Evolutionary conservation across 2,797 vertebrate species (phyloP), one percentile per base, ranked within the genome.

Genomic region (Paratrypauchen microcephalus): DNA sequence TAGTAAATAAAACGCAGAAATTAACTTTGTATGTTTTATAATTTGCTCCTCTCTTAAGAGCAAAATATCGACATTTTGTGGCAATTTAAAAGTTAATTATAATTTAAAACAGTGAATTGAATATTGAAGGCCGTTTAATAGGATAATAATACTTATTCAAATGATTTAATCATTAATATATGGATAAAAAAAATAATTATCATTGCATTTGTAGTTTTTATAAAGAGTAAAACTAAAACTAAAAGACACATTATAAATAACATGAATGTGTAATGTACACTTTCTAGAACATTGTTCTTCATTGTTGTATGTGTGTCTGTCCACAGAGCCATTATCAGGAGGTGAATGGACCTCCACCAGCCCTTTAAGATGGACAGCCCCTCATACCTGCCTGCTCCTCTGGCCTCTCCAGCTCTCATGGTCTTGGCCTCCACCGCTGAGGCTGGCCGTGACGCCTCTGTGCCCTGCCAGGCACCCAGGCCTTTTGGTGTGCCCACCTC

Each of bases 321-420:
- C 71, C 56, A 74, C 69, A 82, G 91, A 65, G 71, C 66, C 73
- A 69, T 68, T 54, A 79, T 88, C 87, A 83, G 89, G 84, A 83
- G 87, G 92, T 93, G 81, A 82, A 99, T 99, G 97, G 97, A 99
- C 95, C 97, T 99, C 92, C 97, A 98, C 92, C 95, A 96, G 89
- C 95, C 97, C 83, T 99, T 99, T 93, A 99, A 98, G 95, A 98
- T 99, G 97, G 97, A 99, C 94, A 98, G 95, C 93, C 95, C 97
- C 82, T 95, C 97, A 85, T 99, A 99, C 80, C 95, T 99, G 86
- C 97, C 97, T 63, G 95, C 96, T 86, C 96, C 96, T 0, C 92
- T 99, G 92, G 95, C 97, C 32, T 99, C 97, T 74, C 97, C 97
- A 2, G 96, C 97, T 8, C 92, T 99, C 77, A 99, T 99, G 97